Percentiles rank a stretch among this genome's conserved stretches.
Evolutionary conservation across 2,113 vertebrate species (phyloP).

Genomic region (Oryzias javanicus): DNA sequence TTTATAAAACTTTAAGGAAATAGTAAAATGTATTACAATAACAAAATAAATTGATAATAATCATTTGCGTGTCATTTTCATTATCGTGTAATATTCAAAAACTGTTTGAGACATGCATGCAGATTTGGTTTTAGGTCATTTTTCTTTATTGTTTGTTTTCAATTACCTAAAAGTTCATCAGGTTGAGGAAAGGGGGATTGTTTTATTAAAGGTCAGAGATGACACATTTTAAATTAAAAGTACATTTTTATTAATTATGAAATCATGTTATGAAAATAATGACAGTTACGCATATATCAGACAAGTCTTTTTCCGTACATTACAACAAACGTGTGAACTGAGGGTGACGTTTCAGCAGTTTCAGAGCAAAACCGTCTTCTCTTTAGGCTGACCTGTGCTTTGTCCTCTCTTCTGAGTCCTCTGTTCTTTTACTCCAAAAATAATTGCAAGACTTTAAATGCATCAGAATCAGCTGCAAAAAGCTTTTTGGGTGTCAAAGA

Average conservation of each 20-base stretch:
- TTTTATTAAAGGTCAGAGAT: conserved; percentile 2
- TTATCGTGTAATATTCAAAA: too few species aligned
- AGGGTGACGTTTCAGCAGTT: conserved; percentile 29
- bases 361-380: conserved; percentile 26
- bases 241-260: conserved; percentile 74
- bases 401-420: conserved; percentile 38
- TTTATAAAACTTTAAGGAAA: too few species aligned
- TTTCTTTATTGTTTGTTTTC: too few species aligned
- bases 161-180: too few species aligned
- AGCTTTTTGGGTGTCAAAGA: conserved; percentile 29
- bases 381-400: conserved; percentile 49
- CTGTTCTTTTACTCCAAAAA: conserved; percentile 70
- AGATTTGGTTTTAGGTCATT: too few species aligned
- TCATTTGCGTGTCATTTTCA: too few species aligned
- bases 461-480: conserved; percentile 57
- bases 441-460: conserved; percentile 52
- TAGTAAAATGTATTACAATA: too few species aligned
- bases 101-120: too few species aligned
- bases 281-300: conserved; percentile 62
- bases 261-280: conserved; percentile 79
- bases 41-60: too few species aligned
- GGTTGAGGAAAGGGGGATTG: neutral
- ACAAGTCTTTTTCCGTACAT: conserved; percentile 55
- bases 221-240: conserved; percentile 62
- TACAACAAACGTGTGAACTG: conserved; percentile 41